Conservation (phyloP, 2,113 vertebrate species). For the Echinops telfairi region DNA sequence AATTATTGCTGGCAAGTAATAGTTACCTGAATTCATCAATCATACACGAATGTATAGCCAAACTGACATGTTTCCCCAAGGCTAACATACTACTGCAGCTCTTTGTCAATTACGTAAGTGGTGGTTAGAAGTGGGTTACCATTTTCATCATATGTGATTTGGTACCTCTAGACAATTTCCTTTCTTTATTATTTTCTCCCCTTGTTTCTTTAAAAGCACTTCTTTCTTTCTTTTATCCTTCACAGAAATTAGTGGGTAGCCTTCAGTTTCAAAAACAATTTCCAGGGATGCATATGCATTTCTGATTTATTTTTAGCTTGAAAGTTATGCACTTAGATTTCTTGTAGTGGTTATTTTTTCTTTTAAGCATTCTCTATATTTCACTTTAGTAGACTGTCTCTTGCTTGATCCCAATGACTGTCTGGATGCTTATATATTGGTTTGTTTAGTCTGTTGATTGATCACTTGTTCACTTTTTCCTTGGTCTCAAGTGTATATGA, state of each 20-base stretch:
- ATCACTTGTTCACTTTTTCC: conserved; percentile 64
- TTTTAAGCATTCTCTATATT: background rate
- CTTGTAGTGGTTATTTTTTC: conserved; percentile 54
- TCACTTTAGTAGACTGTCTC: conserved; percentile 74
- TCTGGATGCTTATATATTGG: conserved; percentile 86
- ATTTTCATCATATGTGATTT: conserved; percentile 81
- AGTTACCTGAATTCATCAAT: conserved; percentile 86
- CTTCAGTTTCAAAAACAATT: conserved; percentile 78
- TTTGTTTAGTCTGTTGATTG: conserved; percentile 81
- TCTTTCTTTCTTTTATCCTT: conserved; percentile 77
- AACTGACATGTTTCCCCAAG: conserved; percentile 84
- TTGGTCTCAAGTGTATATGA: conserved; percentile 64
- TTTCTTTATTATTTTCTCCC: background rate
- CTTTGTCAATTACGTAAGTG: conserved; percentile 79
- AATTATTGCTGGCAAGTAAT: conserved; percentile 88
- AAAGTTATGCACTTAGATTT: conserved; percentile 75
- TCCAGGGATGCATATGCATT: conserved; percentile 85
- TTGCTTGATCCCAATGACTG: conserved; percentile 83
- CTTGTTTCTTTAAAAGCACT: conserved; percentile 15
- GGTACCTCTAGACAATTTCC: conserved; percentile 74
- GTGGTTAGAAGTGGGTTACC: conserved; percentile 82
- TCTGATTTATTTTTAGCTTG: conserved; percentile 82
- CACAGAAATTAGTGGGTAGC: conserved; percentile 67
- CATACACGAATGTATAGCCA: conserved; percentile 86
- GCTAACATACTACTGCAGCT: conserved; percentile 79